phyloP scores from a whole-genome alignment of 2,888 invertebrate species.

The Drosophila peninsularis region DNA sequence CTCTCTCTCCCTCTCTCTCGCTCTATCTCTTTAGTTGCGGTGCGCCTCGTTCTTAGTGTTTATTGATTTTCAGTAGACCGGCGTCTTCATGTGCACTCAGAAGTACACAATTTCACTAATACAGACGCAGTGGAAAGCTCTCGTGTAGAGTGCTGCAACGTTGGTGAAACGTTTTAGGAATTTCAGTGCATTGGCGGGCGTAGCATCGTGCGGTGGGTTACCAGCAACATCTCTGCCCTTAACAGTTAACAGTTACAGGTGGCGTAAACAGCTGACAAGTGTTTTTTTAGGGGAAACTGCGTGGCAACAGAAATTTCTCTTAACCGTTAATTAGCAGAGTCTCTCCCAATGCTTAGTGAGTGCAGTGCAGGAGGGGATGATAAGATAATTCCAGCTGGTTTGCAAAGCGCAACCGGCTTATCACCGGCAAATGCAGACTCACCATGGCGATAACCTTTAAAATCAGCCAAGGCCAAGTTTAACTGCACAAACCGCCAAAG shows the following conservation, averaged over 20 bases:
- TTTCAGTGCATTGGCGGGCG: constrained; percentile 57
- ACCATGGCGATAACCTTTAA: constrained; percentile 37
- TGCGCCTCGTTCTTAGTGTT: constrained; percentile 23
- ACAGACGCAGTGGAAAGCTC: constrained; percentile 47
- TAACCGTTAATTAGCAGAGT: background rate
- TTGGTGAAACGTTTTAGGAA: constrained; percentile 21
- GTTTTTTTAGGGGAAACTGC: constrained; percentile 15
- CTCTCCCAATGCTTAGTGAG: background rate
- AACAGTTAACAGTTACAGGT: constrained; percentile 7
- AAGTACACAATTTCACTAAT: constrained; percentile 14
- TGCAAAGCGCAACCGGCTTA: constrained; percentile 21
- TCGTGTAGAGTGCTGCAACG: constrained; percentile 31
- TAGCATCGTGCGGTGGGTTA: constrained; percentile 43
- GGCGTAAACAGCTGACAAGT: constrained; percentile 34
- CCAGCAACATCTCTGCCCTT: background rate
- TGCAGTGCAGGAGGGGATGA: constrained; percentile 9
- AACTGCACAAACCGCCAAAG: constrained; percentile 27
- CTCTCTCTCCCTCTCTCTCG: background rate
- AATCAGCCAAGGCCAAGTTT: constrained; percentile 37
- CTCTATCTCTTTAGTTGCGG: too few species aligned
- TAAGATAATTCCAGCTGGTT: constrained; percentile 26
- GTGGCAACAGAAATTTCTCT: background rate
- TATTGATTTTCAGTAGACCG: constrained; percentile 65
- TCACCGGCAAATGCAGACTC: constrained; percentile 5
- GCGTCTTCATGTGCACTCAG: constrained; percentile 16